phyloP scores from a whole-genome alignment of 2,888 invertebrate species.

The Drosophila longiperda region DNA sequence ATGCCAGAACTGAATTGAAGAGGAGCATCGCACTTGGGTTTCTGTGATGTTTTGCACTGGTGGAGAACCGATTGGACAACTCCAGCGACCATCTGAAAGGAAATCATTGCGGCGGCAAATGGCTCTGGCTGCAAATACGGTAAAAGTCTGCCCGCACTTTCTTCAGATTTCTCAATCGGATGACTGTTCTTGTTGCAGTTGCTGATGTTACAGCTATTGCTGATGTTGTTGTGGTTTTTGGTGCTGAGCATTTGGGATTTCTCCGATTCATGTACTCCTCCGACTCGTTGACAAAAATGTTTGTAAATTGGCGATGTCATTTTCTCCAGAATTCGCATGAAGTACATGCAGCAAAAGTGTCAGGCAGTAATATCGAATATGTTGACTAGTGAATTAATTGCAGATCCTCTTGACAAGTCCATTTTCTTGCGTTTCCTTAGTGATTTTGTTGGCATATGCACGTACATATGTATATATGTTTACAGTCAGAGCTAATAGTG shows the following conservation, averaged over 20 bases:
- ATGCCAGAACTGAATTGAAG: constrained; percentile 41
- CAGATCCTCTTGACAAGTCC: constrained; percentile 54
- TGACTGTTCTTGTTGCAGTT: constrained; percentile 15
- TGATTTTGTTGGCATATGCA: constrained; percentile 37
- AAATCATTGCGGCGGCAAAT: constrained; percentile 61
- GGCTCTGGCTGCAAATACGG: constrained; percentile 57
- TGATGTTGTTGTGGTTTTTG: constrained; percentile 29
- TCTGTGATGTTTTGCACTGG: constrained; percentile 56
- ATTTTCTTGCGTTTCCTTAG: constrained; percentile 52
- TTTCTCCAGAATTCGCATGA: constrained; percentile 51
- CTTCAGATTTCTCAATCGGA: constrained; percentile 13
- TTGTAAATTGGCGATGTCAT: constrained; percentile 71
- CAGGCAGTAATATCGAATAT: constrained; percentile 57
- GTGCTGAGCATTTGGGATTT: constrained; percentile 31
- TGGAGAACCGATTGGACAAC: constrained; percentile 61
- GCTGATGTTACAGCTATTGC: constrained; percentile 11
- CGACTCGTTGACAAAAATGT: constrained; percentile 51
- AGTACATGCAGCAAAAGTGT: constrained; percentile 54
- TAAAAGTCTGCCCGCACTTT: constrained; percentile 34
- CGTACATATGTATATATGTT: background rate
- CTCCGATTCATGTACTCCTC: constrained; percentile 46
- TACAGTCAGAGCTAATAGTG: constrained; percentile 36
- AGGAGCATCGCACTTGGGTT: constrained; percentile 29
- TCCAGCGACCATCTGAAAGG: constrained; percentile 59
- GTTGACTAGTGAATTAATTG: constrained; percentile 49